These are phyloP conservation scores for Cheilinus undulatus DNA, from an alignment of 2,113 vertebrate species.

Conservation along the genomic window DNA sequence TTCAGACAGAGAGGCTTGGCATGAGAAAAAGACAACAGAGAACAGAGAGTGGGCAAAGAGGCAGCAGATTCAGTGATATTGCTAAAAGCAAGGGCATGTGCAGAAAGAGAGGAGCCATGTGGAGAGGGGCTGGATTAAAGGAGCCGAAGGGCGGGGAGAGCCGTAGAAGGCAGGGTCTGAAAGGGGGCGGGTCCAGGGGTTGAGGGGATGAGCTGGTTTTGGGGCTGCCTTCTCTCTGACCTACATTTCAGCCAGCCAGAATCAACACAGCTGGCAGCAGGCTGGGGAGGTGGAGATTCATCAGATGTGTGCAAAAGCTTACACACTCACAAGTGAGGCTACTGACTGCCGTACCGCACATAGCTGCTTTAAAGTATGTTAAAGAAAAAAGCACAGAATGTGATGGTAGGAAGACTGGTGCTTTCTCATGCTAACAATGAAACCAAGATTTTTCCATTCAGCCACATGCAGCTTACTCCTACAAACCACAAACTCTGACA, in stretches of 20 bases:
- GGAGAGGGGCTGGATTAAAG: constrained; percentile 22
- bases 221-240: constrained; percentile 64
- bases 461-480: no score
- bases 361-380: constrained; percentile 23
- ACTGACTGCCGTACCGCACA: constrained; percentile 22
- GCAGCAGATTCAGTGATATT: constrained; percentile 3
- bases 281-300: constrained; percentile 38
- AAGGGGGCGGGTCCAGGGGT: constrained; percentile 16
- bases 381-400: background rate
- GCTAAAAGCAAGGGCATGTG: constrained; percentile 28
- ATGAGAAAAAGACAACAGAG: background rate
- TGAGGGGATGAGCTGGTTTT: constrained; percentile 20
- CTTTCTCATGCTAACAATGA: background rate
- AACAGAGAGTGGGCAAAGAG: background rate
- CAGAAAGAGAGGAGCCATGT: constrained; percentile 26
- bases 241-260: constrained; percentile 76
- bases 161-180: constrained; percentile 17
- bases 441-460: no score
- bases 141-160: constrained; percentile 8
- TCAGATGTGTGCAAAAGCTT: background rate
- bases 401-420: background rate
- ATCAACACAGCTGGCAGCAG: constrained; percentile 65
- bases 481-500: background rate
- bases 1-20: background rate
- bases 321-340: constrained; percentile 4